These are phyloP conservation scores for Girardia tigrina DNA, from an alignment of 2,888 invertebrate species.

Conservation along the genomic window DNA sequence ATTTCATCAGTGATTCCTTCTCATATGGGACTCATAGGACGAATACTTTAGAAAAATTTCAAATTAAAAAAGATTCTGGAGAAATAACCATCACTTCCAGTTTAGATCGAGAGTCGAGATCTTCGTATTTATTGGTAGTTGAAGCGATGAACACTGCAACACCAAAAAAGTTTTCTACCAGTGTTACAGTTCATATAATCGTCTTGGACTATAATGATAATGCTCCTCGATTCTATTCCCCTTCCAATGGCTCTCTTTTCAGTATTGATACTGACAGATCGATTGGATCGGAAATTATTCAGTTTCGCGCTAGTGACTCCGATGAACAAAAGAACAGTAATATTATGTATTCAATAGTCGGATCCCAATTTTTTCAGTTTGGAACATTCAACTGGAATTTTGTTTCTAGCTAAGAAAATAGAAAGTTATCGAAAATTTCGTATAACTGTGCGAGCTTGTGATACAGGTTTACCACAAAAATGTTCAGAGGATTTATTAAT, in stretches of 20 bases:
- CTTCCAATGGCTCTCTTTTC: not conserved
- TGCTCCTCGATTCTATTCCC: not conserved
- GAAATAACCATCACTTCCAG: not conserved
- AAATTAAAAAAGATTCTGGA: not conserved
- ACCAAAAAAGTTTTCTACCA: not conserved
- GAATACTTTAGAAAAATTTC: conserved; percentile 7
- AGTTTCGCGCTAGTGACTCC: not conserved
- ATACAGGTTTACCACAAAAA: not conserved
- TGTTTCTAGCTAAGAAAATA: conserved; percentile 11
- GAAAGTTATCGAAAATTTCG: not conserved
- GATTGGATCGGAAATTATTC: not conserved
- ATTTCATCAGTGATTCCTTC: conserved; percentile 9
- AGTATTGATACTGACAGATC: not conserved
- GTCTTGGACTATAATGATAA: not conserved
- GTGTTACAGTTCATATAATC: not conserved
- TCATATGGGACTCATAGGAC: not conserved
- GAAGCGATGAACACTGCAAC: not conserved
- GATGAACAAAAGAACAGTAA: not conserved
- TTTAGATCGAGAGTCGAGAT: not conserved
- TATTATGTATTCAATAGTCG: not conserved
- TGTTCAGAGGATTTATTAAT: not conserved
- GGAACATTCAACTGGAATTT: not conserved
- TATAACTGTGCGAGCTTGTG: not conserved
- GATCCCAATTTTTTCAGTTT: not conserved
- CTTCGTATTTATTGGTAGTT: not conserved